phyloP scores from a whole-genome alignment of 2,888 invertebrate species.

The Drosophila suboccidentalis region DNA sequence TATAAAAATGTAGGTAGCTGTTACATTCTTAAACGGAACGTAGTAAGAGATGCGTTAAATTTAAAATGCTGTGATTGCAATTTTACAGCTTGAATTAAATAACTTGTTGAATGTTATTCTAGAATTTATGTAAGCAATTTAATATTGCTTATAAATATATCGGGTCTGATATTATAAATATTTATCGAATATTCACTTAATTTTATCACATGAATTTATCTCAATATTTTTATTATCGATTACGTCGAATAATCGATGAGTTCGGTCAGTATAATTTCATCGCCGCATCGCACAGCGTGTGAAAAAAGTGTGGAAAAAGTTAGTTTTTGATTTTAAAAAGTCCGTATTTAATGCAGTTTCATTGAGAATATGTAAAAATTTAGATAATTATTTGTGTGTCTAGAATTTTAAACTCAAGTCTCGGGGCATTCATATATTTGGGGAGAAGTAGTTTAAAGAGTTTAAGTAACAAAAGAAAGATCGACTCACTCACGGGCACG shows the following conservation, averaged over 20 bases:
- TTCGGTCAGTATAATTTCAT: constrained; percentile 62
- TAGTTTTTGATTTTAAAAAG: constrained; percentile 35
- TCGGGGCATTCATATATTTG: constrained; percentile 5
- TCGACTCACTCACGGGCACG: constrained; percentile 44
- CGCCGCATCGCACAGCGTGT: constrained; percentile 68
- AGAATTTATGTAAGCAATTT: neutral
- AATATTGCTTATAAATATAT: neutral
- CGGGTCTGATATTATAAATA: too few species aligned
- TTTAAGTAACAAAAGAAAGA: constrained; percentile 39
- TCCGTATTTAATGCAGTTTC: constrained; percentile 23
- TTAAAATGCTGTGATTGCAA: neutral
- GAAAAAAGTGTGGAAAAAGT: constrained; percentile 69
- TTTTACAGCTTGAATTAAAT: neutral
- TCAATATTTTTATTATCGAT: constrained; percentile 1
- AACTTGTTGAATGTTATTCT: neutral
- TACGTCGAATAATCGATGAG: constrained; percentile 39
- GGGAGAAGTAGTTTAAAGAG: constrained; percentile 14
- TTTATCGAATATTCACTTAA: constrained; percentile 34
- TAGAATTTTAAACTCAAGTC: neutral
- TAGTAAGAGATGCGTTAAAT: too few species aligned
- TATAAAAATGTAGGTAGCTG: neutral
- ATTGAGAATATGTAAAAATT: constrained; percentile 13
- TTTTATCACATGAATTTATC: constrained; percentile 3
- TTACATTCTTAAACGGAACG: too few species aligned
- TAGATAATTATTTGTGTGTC: constrained; percentile 3